A percentile compares a stretch with the other conserved stretches of the same genome.
phyloP scores from a whole-genome alignment of 37 sponge, comb jelly and placozoan species.

The Ephydatia muelleri region DNA sequence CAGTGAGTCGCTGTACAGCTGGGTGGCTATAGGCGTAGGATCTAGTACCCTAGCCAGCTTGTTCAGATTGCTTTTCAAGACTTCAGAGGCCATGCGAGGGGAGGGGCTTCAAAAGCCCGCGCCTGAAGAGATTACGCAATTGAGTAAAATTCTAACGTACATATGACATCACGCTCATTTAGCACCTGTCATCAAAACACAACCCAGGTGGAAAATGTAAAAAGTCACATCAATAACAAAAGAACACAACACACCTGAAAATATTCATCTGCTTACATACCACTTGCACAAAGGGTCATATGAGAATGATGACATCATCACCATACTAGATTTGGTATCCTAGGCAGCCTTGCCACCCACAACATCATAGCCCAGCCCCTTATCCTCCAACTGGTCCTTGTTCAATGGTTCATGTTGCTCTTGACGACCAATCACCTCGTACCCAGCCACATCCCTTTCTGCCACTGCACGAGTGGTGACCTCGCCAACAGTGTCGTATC shows the following conservation, averaged over 20 bases:
- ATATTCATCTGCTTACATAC: no score
- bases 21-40: slow-evolving; percentile 5
- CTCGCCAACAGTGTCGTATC: slow-evolving; percentile 30
- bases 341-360: background rate
- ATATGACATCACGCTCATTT: background rate
- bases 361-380: background rate
- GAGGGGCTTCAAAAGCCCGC: background rate
- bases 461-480: background rate
- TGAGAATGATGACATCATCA: no score
- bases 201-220: background rate
- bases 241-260: background rate
- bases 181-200: background rate
- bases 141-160: no score
- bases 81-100: background rate
- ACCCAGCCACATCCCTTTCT: background rate
- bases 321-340: no score
- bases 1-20: background rate
- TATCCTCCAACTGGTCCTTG: background rate
- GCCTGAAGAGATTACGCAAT: background rate
- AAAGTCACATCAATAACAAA: background rate
- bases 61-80: background rate
- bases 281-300: no score
- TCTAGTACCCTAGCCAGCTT: slow-evolving; percentile 17
- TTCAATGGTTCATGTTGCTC: background rate
- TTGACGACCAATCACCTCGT: background rate